Conservation (phyloP, 2,888 invertebrate genomes). For the Hirtodrosophila duncani region DNA sequence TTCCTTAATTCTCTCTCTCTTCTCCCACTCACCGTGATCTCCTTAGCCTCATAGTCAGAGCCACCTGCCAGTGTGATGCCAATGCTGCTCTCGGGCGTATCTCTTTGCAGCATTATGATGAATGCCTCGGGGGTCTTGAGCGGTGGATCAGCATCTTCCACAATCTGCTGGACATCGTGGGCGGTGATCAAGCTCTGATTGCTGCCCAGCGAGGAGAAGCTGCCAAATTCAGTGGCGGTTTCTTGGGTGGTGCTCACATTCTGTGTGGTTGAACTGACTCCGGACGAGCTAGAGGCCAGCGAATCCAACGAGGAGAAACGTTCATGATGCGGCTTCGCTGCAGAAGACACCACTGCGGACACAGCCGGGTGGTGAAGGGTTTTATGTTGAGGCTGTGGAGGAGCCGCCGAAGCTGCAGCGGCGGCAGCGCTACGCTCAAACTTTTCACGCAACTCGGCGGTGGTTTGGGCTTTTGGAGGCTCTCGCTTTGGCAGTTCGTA, state of each 20-base stretch:
- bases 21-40: slow-evolving; percentile 86
- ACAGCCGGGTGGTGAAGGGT: slow-evolving; percentile 30
- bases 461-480: slow-evolving; percentile 54
- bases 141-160: slow-evolving; percentile 84
- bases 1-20: too few species aligned
- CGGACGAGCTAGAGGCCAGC: slow-evolving; percentile 77
- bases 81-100: slow-evolving; percentile 85
- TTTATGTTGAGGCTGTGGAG: slow-evolving; percentile 15
- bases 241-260: slow-evolving; percentile 77
- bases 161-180: slow-evolving; percentile 82
- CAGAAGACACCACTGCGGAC: slow-evolving; percentile 28
- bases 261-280: slow-evolving; percentile 77
- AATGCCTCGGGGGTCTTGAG: slow-evolving; percentile 82
- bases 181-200: slow-evolving; percentile 79
- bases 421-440: slow-evolving; percentile 72
- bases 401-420: slow-evolving; percentile 20
- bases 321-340: slow-evolving; percentile 73
- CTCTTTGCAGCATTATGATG: slow-evolving; percentile 84
- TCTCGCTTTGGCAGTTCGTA: slow-evolving; percentile 37
- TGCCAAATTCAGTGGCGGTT: slow-evolving; percentile 78
- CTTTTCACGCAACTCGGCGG: slow-evolving; percentile 77
- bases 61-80: slow-evolving; percentile 94
- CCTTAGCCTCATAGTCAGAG: slow-evolving; percentile 93
- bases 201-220: slow-evolving; percentile 78
- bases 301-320: slow-evolving; percentile 78